Base-by-base conservation (phyloP, 2,797 vertebrate species). In the Tenualosa ilisha region DNA sequence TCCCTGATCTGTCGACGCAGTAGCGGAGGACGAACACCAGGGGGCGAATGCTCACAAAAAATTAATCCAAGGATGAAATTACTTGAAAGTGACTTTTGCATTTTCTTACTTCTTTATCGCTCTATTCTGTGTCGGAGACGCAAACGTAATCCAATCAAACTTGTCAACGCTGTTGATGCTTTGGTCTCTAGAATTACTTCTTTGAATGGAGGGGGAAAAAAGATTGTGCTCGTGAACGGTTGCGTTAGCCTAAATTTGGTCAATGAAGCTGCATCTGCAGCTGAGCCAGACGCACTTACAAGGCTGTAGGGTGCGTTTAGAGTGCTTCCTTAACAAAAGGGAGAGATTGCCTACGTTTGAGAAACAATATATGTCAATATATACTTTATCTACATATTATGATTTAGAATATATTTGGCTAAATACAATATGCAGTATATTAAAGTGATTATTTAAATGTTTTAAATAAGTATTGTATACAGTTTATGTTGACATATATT, bases 241-340 rank as follows among this genome's bases (percentile, higher is more conserved):
- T 82, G 84, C 87, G 86, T 83, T 12, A 72, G 65, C 65, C 65
- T 72, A 72, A 83, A 87, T 37, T 90, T 91, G 91, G 91, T 88
- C 90, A 84, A 91, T 92, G 90, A 92, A 90, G 91, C 91, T 88
- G 89, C 86, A 11, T 79, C 84, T 83, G 88, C 87, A 89, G 90
- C 90, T 91, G 89, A 91, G 89, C 91, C 89, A 89, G 37, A 61
- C 54, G 83, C 83, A 85, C 86, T 82, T 84, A 82, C 86, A 85
- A 63, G 65, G 65, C 65, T 72, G 65, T 72, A 72, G 65, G 65
- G 31, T 72, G 12, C 26, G 65, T 37, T 37, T 72, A 72, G 84
- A 85, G 81, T 79, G 26, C 40, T 84, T 83, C 31, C 82, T 86
- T 86, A 65, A 85, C 56, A 65, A 72, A 72, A 81, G 68, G 79